Base-by-base conservation (phyloP, 2,113 vertebrate species). In the Meleagris gallopavo region DNA sequence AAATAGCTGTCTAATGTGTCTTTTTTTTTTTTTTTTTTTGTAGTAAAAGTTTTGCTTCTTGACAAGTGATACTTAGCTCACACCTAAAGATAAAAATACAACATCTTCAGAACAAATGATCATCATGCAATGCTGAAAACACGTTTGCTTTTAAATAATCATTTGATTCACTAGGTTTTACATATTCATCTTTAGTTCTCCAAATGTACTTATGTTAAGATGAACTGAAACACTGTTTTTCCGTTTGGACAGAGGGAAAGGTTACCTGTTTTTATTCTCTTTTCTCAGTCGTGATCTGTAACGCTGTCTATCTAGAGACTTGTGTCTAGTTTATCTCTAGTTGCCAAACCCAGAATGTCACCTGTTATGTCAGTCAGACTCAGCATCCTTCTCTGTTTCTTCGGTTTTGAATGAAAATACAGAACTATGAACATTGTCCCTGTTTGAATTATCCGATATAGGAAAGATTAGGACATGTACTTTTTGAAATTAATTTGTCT, bases 241-340 rank as follows among this genome's bases (percentile, higher is more conserved):
- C 7, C 5, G 1, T 11, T 9, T 1, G 6, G 30, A 9, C 34
- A 3, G 41, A 38, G 38, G 14, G 38, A n/a, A 55, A 0, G 17
- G 34, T 82, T 72, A 17, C 27, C 9, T 70, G 12, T 0, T 54
- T 75, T 79, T 11, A 41, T 80, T 76, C 43, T 11, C 19, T 0
- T 70, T 71, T 89, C 27, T 25, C 50, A 6, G 0, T n/a, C n/a
- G n/a, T n/a, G n/a, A n/a, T n/a, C n/a, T n/a, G n/a, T 46, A 32
- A 36, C 11, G 8, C 38, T 20, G 27, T 34, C 32, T 17, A 10
- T 64, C 48, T 55, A 21, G 17, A 46, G 20, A 38, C 50, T 46
- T 46, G 22, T 34, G 38, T 40, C 38, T 36, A 8, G 13, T 65
- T 65, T 55, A 24, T 32, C 4, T 52, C 21, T 20, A 30, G 38